Conservation (phyloP, 2,113 vertebrate genomes). For the Pachypanchax playfairii region DNA sequence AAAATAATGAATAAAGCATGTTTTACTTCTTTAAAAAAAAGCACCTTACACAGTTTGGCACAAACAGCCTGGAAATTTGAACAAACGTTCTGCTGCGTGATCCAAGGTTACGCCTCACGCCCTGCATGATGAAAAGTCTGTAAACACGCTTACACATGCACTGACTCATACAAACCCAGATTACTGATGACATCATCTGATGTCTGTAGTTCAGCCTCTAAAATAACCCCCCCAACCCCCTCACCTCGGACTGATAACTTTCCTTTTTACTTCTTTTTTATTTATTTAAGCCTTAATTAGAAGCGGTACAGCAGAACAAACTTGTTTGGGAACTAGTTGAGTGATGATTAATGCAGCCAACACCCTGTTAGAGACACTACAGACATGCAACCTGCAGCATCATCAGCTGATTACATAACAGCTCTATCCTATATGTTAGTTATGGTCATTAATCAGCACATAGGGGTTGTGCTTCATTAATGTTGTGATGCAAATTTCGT, state of each 20-base stretch:
- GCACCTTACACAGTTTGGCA: too few species aligned
- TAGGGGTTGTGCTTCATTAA: neutral
- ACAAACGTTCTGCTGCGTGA: too few species aligned
- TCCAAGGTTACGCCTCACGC: too few species aligned
- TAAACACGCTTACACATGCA: neutral
- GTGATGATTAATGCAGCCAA: slow-evolving; percentile 13
- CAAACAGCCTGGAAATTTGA: too few species aligned
- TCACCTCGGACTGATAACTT: too few species aligned
- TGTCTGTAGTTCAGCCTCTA: neutral
- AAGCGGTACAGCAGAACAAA: neutral
- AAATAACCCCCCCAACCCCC: too few species aligned
- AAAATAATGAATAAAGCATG: too few species aligned
- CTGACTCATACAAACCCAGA: neutral
- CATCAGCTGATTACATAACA: slow-evolving; percentile 45
- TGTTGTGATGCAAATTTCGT: neutral
- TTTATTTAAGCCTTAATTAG: too few species aligned
- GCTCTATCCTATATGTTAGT: slow-evolving; percentile 31
- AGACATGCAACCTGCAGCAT: slow-evolving; percentile 22
- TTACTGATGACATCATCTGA: slow-evolving; percentile 2
- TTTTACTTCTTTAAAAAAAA: too few species aligned
- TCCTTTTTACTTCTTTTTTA: too few species aligned
- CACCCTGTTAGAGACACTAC: slow-evolving; percentile 32
- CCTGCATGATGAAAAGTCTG: too few species aligned
- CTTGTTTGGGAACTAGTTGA: slow-evolving; percentile 43
- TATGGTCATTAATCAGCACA: slow-evolving; percentile 10